Evolutionary conservation across 2,113 vertebrate genomes (phyloP), one percentile per base, ranked within the genome.

Genomic region (Rostratula benghalensis): DNA sequence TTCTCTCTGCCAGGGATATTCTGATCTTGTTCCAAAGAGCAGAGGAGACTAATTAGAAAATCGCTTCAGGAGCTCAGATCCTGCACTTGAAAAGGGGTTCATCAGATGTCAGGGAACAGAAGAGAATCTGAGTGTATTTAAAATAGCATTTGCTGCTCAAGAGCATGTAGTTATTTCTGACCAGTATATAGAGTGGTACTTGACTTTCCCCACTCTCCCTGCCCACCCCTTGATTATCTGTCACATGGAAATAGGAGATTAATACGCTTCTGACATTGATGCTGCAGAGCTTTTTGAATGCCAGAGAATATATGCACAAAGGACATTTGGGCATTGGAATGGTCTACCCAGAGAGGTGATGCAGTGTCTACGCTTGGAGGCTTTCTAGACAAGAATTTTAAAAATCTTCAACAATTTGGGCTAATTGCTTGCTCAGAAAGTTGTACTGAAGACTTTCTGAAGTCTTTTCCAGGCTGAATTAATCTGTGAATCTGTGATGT

Each of bases 11-110:
- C 94, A 93, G 71, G 63, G 50, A 43, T 91, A 70, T 88, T 91
- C 87, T 88, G 94, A 95, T 94, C 87, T 80, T 51, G 63, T 96
- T 96, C 81, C 94, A 96, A 82, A 85, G 54, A 93, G 74, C 84
- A 86, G 71, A 83, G 78, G 67, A 37, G 43, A 57, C 54, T 94
- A 93, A 96, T 96, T 86, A 96, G 87, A 92, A 93, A 93, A 95
- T 94, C 1, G 4, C 93, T 96, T 95, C 89, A 93, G 94, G 89
- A 95, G 90, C 83, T 94, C 90, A 86, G 60, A 67, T 93, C 23
- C 30, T 93, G 85, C 33, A 81, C 51, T 95, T 90, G 41, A 78
- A 79, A 97, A 92, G 30, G 67, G 9, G 19, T 83, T 93, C 64
- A 83, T 95, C 83, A 81, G 71, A 95, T 93, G 79, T 86, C 68